A percentile compares a stretch with the other conserved stretches of the same genome.
Evolutionary conservation across 2,888 invertebrate genomes (phyloP).

Genomic region (Himalopsyche japonica): DNA sequence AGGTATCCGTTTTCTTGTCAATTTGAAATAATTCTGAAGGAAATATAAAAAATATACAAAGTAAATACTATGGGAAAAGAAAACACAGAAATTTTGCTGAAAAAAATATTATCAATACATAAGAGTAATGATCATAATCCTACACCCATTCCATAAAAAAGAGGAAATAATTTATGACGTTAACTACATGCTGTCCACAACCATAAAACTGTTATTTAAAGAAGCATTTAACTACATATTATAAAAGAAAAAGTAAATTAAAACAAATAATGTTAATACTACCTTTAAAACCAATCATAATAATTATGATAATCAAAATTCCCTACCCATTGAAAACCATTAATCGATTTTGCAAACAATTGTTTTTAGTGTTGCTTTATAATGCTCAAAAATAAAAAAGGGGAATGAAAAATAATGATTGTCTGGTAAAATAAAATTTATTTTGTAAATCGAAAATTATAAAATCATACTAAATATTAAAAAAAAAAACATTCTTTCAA

Average conservation of each 20-base stretch:
- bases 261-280: background rate
- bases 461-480: background rate
- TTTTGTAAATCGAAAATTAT: background rate
- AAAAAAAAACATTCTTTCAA: background rate
- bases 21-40: background rate
- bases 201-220: background rate
- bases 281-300: background rate
- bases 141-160: background rate
- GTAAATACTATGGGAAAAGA: background rate
- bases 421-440: constrained; percentile 7
- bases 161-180: background rate
- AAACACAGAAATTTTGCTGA: background rate
- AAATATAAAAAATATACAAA: background rate
- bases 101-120: background rate
- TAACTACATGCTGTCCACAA: background rate
- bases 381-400: background rate
- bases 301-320: background rate
- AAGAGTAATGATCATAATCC: background rate
- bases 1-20: background rate
- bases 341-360: background rate
- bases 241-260: background rate
- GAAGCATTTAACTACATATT: background rate
- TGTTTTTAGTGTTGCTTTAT: background rate
- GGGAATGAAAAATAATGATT: constrained; percentile 12
- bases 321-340: background rate